Evolutionary conservation across 2,113 vertebrate species (phyloP).

Genomic region (Acanthochromis polyacanthus): DNA sequence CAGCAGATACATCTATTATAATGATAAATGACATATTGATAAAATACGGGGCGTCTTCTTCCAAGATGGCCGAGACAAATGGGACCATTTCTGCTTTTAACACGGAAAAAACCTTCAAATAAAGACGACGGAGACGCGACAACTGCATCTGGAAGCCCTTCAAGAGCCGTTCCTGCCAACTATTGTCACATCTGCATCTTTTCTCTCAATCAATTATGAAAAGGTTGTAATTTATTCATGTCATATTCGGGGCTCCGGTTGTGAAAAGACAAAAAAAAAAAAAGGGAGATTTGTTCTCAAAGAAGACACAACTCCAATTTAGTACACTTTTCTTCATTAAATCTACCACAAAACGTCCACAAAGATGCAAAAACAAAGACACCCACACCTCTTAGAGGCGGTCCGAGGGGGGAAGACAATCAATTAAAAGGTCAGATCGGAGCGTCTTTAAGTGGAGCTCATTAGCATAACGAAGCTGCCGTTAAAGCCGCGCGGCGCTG

Average conservation of each 20-base stretch:
- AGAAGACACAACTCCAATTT: too few relatives aligned
- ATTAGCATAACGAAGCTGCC: constrained; percentile 78
- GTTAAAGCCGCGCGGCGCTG: constrained; percentile 27
- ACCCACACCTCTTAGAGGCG: background rate
- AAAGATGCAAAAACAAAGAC: background rate
- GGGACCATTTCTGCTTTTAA: background rate
- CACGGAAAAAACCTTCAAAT: background rate
- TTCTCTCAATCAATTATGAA: constrained; percentile 74
- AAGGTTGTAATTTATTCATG: constrained; percentile 70
- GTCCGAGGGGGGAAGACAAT: background rate
- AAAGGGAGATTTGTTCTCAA: too few relatives aligned
- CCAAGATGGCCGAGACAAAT: background rate
- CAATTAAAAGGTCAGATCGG: constrained; percentile 70
- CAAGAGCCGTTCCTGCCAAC: constrained; percentile 55
- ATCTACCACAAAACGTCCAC: too few relatives aligned
- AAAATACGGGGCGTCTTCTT: constrained; percentile 35
- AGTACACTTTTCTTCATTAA: too few relatives aligned
- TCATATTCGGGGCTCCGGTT: constrained; percentile 35
- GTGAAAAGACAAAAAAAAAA: too few relatives aligned
- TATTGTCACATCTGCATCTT: constrained; percentile 68
- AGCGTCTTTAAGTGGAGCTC: constrained; percentile 62
- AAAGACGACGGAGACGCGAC: constrained; percentile 17
- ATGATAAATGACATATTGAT: constrained; percentile 80
- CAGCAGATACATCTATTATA: constrained; percentile 72
- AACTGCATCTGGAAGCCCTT: constrained; percentile 68